phyloP scores from a whole-genome alignment of 2,888 invertebrate genomes.

The Dioctria rufipes region DNA sequence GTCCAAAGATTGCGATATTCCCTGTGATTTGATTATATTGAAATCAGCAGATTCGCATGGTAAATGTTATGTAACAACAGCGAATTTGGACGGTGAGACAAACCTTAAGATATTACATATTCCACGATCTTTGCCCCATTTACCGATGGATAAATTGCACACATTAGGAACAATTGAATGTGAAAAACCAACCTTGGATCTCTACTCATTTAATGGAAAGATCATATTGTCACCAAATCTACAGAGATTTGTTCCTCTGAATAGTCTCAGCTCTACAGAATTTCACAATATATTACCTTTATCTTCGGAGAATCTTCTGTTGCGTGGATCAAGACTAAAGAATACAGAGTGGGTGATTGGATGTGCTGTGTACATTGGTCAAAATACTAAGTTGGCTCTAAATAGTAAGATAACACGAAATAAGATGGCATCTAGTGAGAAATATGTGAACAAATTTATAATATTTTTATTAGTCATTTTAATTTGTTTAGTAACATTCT shows the following conservation, averaged over 20 bases:
- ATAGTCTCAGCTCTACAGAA: neutral
- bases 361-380: slow-evolving; percentile 86
- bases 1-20: slow-evolving; percentile 81
- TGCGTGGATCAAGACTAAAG: slow-evolving; percentile 84
- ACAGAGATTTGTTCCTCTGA: neutral
- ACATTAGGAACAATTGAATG: slow-evolving; percentile 78
- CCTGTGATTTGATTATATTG: slow-evolving; percentile 85
- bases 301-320: slow-evolving; percentile 81
- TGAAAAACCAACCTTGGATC: slow-evolving; percentile 80
- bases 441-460: slow-evolving; percentile 81
- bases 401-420: slow-evolving; percentile 83
- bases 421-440: slow-evolving; percentile 80
- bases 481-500: slow-evolving; percentile 75
- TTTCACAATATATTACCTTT: slow-evolving; percentile 72
- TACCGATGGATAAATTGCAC: slow-evolving; percentile 66
- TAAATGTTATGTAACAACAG: slow-evolving; percentile 85
- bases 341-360: slow-evolving; percentile 86
- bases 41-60: slow-evolving; percentile 79
- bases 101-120: slow-evolving; percentile 68
- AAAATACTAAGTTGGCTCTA: slow-evolving; percentile 85
- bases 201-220: slow-evolving; percentile 85
- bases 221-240: slow-evolving; percentile 65
- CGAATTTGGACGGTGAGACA: slow-evolving; percentile 84
- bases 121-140: slow-evolving; percentile 67
- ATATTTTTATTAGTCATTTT: slow-evolving; percentile 78